Conservation (phyloP, 2,797 vertebrate genomes). For the Pseudocheirus occidentalis region DNA sequence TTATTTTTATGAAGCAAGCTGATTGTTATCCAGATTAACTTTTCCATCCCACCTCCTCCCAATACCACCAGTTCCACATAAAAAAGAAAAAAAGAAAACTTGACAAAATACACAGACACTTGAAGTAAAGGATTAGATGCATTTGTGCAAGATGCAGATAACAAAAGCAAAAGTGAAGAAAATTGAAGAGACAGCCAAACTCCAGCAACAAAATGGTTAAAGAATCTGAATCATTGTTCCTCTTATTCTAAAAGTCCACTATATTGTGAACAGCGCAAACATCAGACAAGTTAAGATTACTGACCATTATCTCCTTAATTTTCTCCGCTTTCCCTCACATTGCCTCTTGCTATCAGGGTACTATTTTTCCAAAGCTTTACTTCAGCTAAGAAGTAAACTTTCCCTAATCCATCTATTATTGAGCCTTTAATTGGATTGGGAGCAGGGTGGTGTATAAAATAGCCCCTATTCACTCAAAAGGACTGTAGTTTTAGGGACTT, state of each 20-base stretch:
- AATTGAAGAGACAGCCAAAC: slow-evolving; percentile 93
- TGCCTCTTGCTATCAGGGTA: slow-evolving; percentile 90
- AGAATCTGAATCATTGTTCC: slow-evolving; percentile 87
- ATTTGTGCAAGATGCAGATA: slow-evolving; percentile 87
- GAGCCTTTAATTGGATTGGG: slow-evolving; percentile 96
- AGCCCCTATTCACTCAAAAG: slow-evolving; percentile 91
- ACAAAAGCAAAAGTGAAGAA: slow-evolving; percentile 90
- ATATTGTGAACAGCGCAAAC: slow-evolving; percentile 89
- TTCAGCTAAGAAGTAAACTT: slow-evolving; percentile 95
- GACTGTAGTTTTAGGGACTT: slow-evolving; percentile 89
- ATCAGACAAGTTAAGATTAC: slow-evolving; percentile 95
- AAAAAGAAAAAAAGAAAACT: slow-evolving; percentile 73
- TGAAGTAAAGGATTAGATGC: slow-evolving; percentile 85
- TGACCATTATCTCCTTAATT: slow-evolving; percentile 94
- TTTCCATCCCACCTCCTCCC: slow-evolving; percentile 76
- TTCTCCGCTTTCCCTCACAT: slow-evolving; percentile 93
- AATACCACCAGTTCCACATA: slow-evolving; percentile 72
- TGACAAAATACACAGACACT: slow-evolving; percentile 81
- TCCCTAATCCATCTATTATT: slow-evolving; percentile 99
- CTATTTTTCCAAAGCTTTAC: slow-evolving; percentile 89
- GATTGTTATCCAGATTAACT: slow-evolving; percentile 80
- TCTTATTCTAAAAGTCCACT: slow-evolving; percentile 85
- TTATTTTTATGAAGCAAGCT: slow-evolving; percentile 70
- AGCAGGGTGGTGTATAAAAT: slow-evolving; percentile 94
- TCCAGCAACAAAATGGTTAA: slow-evolving; percentile 89